Base-by-base conservation (phyloP, 2,797 vertebrate species). In the Alosa sapidissima region DNA sequence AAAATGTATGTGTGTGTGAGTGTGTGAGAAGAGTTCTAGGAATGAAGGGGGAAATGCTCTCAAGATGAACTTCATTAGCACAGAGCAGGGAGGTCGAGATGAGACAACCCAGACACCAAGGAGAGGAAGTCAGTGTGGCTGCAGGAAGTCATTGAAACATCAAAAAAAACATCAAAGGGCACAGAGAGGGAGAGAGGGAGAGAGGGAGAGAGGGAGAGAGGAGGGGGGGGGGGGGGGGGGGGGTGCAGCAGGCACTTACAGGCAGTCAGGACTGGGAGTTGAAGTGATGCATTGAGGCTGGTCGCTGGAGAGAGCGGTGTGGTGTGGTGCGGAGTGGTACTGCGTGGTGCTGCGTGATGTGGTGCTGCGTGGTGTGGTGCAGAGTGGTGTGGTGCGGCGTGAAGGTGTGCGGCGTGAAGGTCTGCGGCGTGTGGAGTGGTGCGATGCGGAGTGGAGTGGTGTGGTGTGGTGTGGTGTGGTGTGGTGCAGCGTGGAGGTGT, bases 21-120 rank as follows among this genome's bases (percentile, higher is more conserved):
- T 41, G 41, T 41, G 41, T 41, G 58, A 4, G 28, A 68, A 24
- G 24, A 68, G 62, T 45, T 75, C 68, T 36, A 75, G 36, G 68
- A 75, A 75, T 19, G 33, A 75, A 13, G 68, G 45, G 45, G 68
- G 68, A 75, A 75, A 75, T 19, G 36, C 21, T 72, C 60, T 84
- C 51, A 36, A 84, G 41, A 48, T 84, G 83, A 72, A 62, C 47
- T 68, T 28, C 21, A 84, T 51, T 33, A 84, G 16, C 7, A 49
- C 21, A 51, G 49, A 45, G 75, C 84, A 60, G 68, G 68, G 68
- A 75, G 68, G 68, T 41, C 68, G 68, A 75, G 36, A 75, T 75
- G 33, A 45, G 24, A 48, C 33, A 62, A 54, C 10, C 62, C 33
- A 81, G 47, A 54, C 84, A 60, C 52, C 13, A 13, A 5, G 33